Conservation (phyloP, 1,140 invertebrate genomes). For the Formica selysi region DNA sequence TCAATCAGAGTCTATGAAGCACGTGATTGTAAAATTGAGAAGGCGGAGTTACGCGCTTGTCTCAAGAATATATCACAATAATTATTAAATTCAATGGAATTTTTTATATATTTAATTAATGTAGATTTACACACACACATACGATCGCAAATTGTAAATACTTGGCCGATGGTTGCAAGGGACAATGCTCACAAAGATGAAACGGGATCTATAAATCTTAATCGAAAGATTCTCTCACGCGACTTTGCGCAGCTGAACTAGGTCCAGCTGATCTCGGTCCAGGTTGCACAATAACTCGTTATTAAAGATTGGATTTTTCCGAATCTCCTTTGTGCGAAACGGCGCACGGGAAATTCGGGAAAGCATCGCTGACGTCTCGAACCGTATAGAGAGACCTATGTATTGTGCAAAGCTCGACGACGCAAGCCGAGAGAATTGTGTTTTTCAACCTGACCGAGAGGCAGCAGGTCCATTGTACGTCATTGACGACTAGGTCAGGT, state of each 20-base stretch:
- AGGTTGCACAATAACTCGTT: constrained; percentile 51
- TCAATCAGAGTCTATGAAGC: constrained; percentile 20
- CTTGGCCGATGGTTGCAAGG: not conserved
- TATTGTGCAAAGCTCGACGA: constrained; percentile 7
- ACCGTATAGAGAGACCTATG: constrained; percentile 14
- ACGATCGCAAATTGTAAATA: not conserved
- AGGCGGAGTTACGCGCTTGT: not conserved
- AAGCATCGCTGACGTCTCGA: constrained; percentile 8
- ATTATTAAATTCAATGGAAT: not conserved
- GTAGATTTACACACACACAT: not conserved
- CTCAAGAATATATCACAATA: not conserved
- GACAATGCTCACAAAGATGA: not conserved
- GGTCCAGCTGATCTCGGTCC: constrained; percentile 47
- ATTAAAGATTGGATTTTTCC: constrained; percentile 35
- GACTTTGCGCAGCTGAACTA: constrained; percentile 64
- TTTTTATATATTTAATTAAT: not conserved
- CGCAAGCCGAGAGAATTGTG: constrained; percentile 35
- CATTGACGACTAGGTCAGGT: constrained; percentile 14
- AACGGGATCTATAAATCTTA: constrained; percentile 54
- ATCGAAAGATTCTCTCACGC: constrained; percentile 48
- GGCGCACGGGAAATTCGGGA: not conserved
- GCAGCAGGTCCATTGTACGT: constrained; percentile 50
- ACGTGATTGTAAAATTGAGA: constrained; percentile 20
- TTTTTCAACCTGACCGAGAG: constrained; percentile 45
- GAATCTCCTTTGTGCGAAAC: constrained; percentile 42